Conservation (phyloP, 2,888 invertebrate genomes). For the Cerastoderma edule region DNA sequence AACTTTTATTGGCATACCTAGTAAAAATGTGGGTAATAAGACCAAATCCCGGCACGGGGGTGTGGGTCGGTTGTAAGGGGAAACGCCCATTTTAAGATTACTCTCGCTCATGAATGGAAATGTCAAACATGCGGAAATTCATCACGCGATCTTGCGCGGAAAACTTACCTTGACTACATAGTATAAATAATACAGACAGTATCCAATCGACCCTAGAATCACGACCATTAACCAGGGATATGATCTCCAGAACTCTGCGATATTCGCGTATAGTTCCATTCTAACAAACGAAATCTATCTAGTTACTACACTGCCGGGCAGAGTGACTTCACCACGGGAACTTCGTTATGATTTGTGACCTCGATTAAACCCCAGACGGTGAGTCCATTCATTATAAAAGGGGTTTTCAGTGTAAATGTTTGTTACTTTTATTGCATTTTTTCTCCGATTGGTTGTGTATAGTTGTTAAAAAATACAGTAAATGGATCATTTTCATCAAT, state of each 20-base stretch:
- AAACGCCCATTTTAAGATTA: no score
- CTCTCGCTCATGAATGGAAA: no score
- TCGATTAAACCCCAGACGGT: neutral
- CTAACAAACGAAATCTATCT: constrained; percentile 9
- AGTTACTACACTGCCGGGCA: neutral
- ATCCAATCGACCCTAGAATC: constrained; percentile 45
- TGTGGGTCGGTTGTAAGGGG: no score
- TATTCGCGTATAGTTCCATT: neutral
- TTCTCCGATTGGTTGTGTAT: no score
- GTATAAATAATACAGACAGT: constrained; percentile 58
- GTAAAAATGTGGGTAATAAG: no score
- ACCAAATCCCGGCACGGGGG: no score
- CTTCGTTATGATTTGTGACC: constrained; percentile 11
- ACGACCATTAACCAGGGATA: constrained; percentile 49
- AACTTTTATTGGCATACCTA: no score
- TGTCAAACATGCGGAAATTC: no score
- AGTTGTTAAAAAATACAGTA: no score
- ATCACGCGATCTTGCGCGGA: no score
- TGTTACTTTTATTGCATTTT: neutral
- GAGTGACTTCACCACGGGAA: neutral
- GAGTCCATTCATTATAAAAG: neutral
- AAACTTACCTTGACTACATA: constrained; percentile 61
- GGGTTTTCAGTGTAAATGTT: neutral
- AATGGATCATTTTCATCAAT: no score
- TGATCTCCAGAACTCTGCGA: constrained; percentile 43